Percentiles rank a stretch among this genome's conserved stretches.
phyloP scores from a whole-genome alignment of 1,140 invertebrate genomes.

The Drosophila varians region DNA sequence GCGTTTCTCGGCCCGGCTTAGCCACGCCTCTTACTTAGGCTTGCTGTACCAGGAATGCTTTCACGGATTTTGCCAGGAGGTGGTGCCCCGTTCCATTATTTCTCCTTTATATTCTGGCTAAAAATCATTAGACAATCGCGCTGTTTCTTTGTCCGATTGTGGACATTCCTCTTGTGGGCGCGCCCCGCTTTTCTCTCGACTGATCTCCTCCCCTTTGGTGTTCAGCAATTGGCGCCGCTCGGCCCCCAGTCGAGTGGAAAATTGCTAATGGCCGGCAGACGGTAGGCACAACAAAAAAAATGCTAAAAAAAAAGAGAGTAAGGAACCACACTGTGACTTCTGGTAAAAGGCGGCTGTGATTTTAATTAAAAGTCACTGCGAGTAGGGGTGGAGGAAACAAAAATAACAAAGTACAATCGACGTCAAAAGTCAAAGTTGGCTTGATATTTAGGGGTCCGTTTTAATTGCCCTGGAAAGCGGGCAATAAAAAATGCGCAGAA shows the following conservation, averaged over 20 bases:
- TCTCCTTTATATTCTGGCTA: conserved; percentile 24
- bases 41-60: conserved; percentile 28
- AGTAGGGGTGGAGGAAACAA: conserved; percentile 9
- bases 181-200: conserved; percentile 39
- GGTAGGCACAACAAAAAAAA: conserved; percentile 15
- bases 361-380: conserved; percentile 70
- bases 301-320: conserved; percentile 20
- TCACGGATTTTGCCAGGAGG: conserved; percentile 1
- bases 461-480: conserved; percentile 59
- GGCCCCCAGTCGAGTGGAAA: conserved; percentile 65
- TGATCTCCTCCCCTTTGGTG: conserved; percentile 36
- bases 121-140: conserved; percentile 46
- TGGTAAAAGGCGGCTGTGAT: conserved; percentile 71
- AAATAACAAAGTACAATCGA: conserved; percentile 39
- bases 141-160: conserved; percentile 25
- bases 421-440: conserved; percentile 72
- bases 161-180: conserved; percentile 36
- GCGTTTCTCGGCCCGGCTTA: conserved; percentile 33
- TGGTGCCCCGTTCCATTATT: neutral
- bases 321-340: conserved; percentile 45
- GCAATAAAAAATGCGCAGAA: conserved; percentile 11
- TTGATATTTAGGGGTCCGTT: conserved; percentile 66
- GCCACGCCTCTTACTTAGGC: conserved; percentile 41
- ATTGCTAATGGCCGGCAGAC: conserved; percentile 67
- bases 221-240: conserved; percentile 44